A percentile compares a stretch with the other conserved stretches of the same genome.
These are phyloP conservation scores for Dinoponera quadriceps DNA, from an alignment of 1,140 invertebrate species.

Conservation along the genomic window DNA sequence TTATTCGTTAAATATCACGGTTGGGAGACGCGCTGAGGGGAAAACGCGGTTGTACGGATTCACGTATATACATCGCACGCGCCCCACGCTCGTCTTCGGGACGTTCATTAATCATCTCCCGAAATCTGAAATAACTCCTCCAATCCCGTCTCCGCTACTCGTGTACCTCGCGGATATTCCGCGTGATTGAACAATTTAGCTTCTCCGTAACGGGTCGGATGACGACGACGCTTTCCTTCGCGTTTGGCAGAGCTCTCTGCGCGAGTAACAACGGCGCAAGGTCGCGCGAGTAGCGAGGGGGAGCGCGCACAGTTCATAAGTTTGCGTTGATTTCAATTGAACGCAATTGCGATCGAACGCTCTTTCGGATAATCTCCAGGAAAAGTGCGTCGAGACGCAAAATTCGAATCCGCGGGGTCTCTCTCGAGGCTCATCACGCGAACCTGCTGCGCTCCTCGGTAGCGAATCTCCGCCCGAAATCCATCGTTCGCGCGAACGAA, in stretches of 20 bases:
- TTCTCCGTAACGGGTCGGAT: too few species aligned
- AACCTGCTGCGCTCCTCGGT: too few species aligned
- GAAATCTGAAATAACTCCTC: too few species aligned
- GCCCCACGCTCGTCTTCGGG: too few species aligned
- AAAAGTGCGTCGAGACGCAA: neutral
- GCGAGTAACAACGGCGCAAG: neutral
- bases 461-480: slow-evolving; percentile 12
- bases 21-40: neutral
- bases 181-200: too few species aligned
- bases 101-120: too few species aligned
- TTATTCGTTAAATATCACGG: neutral
- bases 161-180: too few species aligned
- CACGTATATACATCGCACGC: too few species aligned
- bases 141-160: too few species aligned
- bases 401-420: neutral
- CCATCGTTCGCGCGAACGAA: neutral
- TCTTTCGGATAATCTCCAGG: slow-evolving; percentile 1
- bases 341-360: neutral
- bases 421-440: slow-evolving; percentile 10
- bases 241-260: slow-evolving; percentile 27
- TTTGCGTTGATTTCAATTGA: neutral
- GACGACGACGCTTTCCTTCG: neutral
- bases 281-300: neutral
- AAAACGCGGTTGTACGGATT: too few species aligned
- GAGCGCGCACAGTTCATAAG: neutral